Percentiles rank a stretch among this genome's conserved stretches.
Conservation (phyloP, 2,797 vertebrate species). For the Ara ararauna region DNA sequence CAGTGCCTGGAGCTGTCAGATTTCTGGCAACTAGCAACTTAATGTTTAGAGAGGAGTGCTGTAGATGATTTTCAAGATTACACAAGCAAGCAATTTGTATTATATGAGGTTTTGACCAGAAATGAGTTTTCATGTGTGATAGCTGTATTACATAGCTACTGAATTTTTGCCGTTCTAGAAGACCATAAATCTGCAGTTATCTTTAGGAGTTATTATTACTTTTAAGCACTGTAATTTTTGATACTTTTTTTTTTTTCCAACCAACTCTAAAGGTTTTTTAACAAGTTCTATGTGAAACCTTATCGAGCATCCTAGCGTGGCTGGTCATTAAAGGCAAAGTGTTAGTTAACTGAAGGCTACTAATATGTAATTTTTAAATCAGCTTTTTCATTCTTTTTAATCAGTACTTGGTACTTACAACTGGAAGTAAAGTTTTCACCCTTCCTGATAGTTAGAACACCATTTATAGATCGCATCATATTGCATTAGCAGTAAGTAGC, state of each 20-base stretch:
- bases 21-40: constrained; percentile 14
- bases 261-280: neutral
- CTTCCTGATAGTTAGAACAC: neutral
- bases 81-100: neutral
- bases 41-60: neutral
- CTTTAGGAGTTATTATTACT: neutral
- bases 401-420: neutral
- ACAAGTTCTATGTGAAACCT: rapidly evolving
- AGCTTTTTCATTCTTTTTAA: neutral
- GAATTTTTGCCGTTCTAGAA: neutral
- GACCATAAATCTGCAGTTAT: neutral
- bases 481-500: neutral
- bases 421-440: neutral
- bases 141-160: neutral
- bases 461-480: neutral
- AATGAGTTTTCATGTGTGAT: neutral
- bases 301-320: neutral
- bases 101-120: neutral
- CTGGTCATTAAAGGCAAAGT: neutral
- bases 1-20: neutral
- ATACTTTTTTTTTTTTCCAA: neutral
- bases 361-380: neutral
- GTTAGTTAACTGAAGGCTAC: neutral
- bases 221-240: neutral
- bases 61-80: constrained; percentile 30